Evolutionary conservation across 2,888 invertebrate species (phyloP), one percentile per base, ranked within the genome.

Genomic region (Drosophila merina): DNA sequence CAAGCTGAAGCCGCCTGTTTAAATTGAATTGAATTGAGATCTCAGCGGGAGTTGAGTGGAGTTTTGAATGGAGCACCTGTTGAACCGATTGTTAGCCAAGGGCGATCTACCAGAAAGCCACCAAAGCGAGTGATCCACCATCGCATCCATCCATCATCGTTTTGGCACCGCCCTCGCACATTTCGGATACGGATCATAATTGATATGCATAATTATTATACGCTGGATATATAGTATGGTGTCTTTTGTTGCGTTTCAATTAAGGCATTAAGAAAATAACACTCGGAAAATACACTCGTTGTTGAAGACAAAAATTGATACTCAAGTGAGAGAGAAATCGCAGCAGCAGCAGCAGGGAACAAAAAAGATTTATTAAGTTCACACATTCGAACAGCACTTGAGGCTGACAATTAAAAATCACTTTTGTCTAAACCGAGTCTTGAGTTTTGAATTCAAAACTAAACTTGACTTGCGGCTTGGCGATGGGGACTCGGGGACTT

Each of bases 381-480:
- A 86, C 84, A 84, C 84, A 84, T 83, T 75, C 75, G 63, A 75
- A 77, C 66, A 79, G 74, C 88, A 84, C 84, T 84, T 80, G 76
- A 69, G 74, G 86, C 84, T 86, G 86, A 84, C 84, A 87, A 84
- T 84, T 84, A 84, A 84, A 84, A 82, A 84, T 80, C 86, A 88
- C 86, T 70, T 69, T 69, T 60, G 71, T 72, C 63, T 44, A 20
- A 58, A 51, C 52, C n/a, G 5, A 14, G 31, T n/a, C 28, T 20
- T 28, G 26, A n/a, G 9, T 30, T 36, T 52, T 40, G 54, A 57
- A 6, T 52, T 31, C 14, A 14, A 40, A 40, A 14, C 40, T 20
- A 36, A 62, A 50, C 60, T 70, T 59, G 54, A 59, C 64, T 64
- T 63, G 63, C 28, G 66, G 36, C 48, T 56, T 51, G 63, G 44